Percentiles rank a stretch among this genome's conserved stretches.
These are phyloP conservation scores for Agrilus mali DNA, from an alignment of 2,888 invertebrate genomes.

Conservation along the genomic window DNA sequence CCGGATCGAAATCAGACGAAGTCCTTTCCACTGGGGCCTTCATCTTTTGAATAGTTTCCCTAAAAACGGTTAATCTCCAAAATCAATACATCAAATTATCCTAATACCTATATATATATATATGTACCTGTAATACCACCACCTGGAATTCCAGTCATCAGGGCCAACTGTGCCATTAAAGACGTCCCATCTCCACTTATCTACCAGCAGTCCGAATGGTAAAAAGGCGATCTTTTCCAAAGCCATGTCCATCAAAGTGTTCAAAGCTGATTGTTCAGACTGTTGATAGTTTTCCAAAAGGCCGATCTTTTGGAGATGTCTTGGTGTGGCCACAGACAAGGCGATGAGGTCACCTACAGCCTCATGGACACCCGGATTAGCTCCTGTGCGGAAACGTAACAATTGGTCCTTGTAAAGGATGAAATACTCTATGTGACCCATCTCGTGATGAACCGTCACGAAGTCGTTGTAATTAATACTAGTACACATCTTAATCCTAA, in stretches of 20 bases:
- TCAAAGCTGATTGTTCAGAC: slow-evolving; percentile 30
- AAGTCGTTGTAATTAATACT: slow-evolving; percentile 43
- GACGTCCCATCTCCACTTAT: slow-evolving; percentile 45
- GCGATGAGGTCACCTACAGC: slow-evolving; percentile 50
- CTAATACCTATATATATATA: neutral
- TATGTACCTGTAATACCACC: slow-evolving; percentile 29
- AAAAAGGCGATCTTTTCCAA: slow-evolving; percentile 38
- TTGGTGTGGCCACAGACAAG: slow-evolving; percentile 41
- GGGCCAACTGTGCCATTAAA: slow-evolving; percentile 32
- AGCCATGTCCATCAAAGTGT: slow-evolving; percentile 36
- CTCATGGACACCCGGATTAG: slow-evolving; percentile 50
- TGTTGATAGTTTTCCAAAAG: slow-evolving; percentile 31
- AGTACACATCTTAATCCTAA: slow-evolving; percentile 49
- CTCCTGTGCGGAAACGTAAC: slow-evolving; percentile 36
- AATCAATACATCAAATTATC: neutral
- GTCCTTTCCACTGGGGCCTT: slow-evolving; percentile 18
- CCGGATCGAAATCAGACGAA: slow-evolving; percentile 32
- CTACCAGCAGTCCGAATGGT: slow-evolving; percentile 43
- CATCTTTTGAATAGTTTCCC: slow-evolving; percentile 29
- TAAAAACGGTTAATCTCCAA: slow-evolving; percentile 5
- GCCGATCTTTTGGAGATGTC: slow-evolving; percentile 36
- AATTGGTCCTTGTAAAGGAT: slow-evolving; percentile 45
- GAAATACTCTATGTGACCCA: slow-evolving; percentile 54
- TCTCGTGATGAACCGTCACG: slow-evolving; percentile 60
- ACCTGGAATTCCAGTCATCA: slow-evolving; percentile 32